These are phyloP conservation scores for Marisa cornuarietis DNA, from an alignment of 1,140 invertebrate species.

Conservation along the genomic window DNA sequence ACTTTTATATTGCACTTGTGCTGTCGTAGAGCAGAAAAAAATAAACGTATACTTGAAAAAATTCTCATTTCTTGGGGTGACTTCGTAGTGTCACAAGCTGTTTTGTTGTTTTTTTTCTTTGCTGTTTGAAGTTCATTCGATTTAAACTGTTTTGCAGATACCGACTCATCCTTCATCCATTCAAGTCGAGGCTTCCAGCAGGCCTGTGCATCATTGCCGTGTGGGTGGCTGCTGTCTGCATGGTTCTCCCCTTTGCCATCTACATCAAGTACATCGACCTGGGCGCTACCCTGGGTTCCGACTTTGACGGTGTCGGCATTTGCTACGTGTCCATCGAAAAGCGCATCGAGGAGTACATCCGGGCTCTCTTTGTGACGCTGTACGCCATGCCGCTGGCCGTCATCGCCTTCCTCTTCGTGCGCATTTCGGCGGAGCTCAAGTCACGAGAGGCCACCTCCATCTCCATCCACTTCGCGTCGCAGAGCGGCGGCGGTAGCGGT, in stretches of 20 bases:
- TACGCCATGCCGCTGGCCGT: slow-evolving; percentile 75
- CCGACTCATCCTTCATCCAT: slow-evolving; percentile 73
- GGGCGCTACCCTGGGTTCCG: slow-evolving; percentile 67
- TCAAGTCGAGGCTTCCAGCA: slow-evolving; percentile 73
- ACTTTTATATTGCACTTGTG: no score
- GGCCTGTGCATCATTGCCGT: slow-evolving; percentile 75
- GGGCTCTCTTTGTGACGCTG: slow-evolving; percentile 68
- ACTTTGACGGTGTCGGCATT: slow-evolving; percentile 60
- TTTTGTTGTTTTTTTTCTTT: no score
- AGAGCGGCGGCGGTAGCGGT: slow-evolving; percentile 31
- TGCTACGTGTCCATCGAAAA: slow-evolving; percentile 62
- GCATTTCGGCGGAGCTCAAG: slow-evolving; percentile 73
- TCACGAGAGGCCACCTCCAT: slow-evolving; percentile 68
- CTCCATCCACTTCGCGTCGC: slow-evolving; percentile 64
- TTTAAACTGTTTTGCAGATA: slow-evolving; percentile 55
- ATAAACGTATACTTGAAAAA: no score
- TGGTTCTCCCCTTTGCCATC: slow-evolving; percentile 78
- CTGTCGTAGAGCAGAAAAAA: no score
- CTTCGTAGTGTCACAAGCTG: no score
- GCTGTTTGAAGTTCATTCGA: no score
- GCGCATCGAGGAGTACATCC: slow-evolving; percentile 65
- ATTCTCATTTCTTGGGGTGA: no score
- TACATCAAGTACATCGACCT: slow-evolving; percentile 78
- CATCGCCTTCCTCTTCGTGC: slow-evolving; percentile 73
- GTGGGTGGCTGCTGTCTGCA: slow-evolving; percentile 77